Evolutionary conservation across 92 coral and sea anemone genomes (phyloP).

Genomic region (Meandrina meandrites): DNA sequence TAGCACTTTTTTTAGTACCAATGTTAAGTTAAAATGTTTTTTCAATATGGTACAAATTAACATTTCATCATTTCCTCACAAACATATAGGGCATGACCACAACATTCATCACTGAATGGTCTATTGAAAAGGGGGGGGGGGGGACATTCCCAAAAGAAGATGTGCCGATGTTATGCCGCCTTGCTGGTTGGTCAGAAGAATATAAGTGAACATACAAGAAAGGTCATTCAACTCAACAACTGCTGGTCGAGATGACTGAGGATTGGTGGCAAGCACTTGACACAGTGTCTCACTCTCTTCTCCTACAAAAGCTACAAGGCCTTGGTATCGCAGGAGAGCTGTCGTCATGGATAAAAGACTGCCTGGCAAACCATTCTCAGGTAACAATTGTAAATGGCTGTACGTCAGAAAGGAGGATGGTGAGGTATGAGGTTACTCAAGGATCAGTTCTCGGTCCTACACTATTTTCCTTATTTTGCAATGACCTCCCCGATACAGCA

Average conservation of each 20-base stretch:
- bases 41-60: not conserved
- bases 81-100: no score
- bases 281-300: conserved; percentile 42
- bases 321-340: conserved; percentile 25
- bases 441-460: not conserved
- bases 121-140: no score
- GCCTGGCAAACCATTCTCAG: no score
- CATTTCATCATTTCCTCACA: not conserved
- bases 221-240: not conserved
- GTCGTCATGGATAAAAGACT: conserved; percentile 19
- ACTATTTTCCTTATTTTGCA: conserved; percentile 5
- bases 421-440: not conserved
- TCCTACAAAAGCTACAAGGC: conserved; percentile 27
- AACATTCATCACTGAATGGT: no score
- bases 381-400: no score
- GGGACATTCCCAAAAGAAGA: no score
- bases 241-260: not conserved
- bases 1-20: not conserved
- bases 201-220: not conserved
- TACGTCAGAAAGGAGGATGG: not conserved
- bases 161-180: no score
- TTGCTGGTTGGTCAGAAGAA: no score
- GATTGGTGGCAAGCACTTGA: conserved; percentile 49
- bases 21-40: not conserved
- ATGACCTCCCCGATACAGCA: not conserved